Base-by-base conservation (phyloP, 2,888 invertebrate species). In the Sycophila texana region DNA sequence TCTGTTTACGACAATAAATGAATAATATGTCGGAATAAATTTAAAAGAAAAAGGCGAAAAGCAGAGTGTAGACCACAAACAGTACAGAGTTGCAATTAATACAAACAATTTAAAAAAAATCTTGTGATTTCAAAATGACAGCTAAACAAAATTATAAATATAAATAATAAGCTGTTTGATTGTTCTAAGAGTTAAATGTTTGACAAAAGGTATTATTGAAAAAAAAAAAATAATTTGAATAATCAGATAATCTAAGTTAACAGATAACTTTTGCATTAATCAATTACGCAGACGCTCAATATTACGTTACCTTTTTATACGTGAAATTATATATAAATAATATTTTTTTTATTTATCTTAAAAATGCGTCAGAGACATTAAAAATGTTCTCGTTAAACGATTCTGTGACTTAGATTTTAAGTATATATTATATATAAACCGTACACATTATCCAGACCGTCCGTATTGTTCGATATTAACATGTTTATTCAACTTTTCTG, bases 401-500 rank as follows among this genome's bases (percentile, higher is more conserved):
- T 72, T 67, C 74, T 75, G 79, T 79, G 75, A 79, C 30, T 26
- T 79, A 75, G 71, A 55, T 53, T 30, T 68, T 75, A 79, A 53
- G 55, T 72, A 55, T 65, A 66, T 55, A 47, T 39, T 39, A 18
- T 18, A 22, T 39, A 74, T 22, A 71, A 26, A 18, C 60, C 61
- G 61, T 51, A 80, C 60, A 77, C 26, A 65, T 26, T 26, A 26
- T 74, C 60, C 70, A 70, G 61, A 53, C 74, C 80, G 80, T 80
- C 80, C 80, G 63, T 80, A 79, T 22, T 53, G 80, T 80, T 80
- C 74, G 77, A 80, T 80, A 74, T 66, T 74, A 51, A 77, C 73
- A 61, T 60, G 51, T 73, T 68, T 63, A 18, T 30, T 70, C 14
- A 66, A 77, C 30, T 57, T 55, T 63, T 73, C 53, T 70, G 74